Evolutionary conservation across 2,888 invertebrate genomes (phyloP).

Genomic region (Metallyticus violacea): DNA sequence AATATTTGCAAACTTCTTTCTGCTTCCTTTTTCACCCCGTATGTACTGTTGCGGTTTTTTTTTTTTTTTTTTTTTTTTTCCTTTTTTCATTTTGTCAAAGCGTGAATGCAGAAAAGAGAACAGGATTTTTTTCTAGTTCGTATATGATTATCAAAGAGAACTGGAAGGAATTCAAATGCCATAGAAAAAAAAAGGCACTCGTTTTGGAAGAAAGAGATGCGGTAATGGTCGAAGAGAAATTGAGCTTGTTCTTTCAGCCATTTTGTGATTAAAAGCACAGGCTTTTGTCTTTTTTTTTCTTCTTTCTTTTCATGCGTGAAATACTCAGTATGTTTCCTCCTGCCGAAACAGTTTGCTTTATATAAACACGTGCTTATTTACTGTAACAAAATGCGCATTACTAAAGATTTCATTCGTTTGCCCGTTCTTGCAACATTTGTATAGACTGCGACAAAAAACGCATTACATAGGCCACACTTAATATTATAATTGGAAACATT

Average conservation of each 20-base stretch:
- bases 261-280: constrained; percentile 24
- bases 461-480: too few relatives aligned
- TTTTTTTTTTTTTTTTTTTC: background rate
- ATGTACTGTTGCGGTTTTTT: constrained; percentile 26
- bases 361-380: background rate
- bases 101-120: constrained; percentile 25
- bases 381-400: background rate
- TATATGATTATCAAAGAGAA: constrained; percentile 1
- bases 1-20: constrained; percentile 32
- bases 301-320: background rate
- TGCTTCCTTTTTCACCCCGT: background rate
- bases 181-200: background rate
- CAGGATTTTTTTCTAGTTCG: constrained; percentile 8
- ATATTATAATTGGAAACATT: too few relatives aligned
- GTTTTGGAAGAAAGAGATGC: background rate
- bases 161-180: constrained; percentile 24
- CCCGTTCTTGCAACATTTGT: too few relatives aligned
- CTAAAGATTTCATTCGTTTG: background rate
- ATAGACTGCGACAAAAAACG: too few relatives aligned
- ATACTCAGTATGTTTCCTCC: background rate
- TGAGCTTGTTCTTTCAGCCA: constrained; percentile 12
- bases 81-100: constrained; percentile 20
- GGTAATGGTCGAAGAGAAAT: background rate
- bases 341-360: background rate
- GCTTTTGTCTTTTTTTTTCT: background rate